phyloP scores from a whole-genome alignment of 2,113 vertebrate species.

The Calidris pugnax region DNA sequence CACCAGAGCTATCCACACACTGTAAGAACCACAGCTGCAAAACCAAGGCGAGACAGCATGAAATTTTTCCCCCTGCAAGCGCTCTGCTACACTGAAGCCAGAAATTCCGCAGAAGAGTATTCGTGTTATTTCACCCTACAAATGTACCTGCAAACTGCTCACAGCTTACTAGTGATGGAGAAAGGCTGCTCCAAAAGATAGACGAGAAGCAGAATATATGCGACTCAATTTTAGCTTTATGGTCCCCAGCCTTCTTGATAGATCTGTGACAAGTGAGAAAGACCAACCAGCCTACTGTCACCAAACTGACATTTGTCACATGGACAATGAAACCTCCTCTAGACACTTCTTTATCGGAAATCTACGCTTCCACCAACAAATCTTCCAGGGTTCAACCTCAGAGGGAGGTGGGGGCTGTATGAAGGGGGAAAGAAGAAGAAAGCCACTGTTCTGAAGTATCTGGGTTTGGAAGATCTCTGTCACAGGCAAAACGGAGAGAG shows the following conservation, averaged over 20 bases:
- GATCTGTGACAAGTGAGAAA: background rate
- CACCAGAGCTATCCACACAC: background rate
- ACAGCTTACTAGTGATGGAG: background rate
- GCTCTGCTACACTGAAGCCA: background rate
- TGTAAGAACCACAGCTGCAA: background rate
- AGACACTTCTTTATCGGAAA: background rate
- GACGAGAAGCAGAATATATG: background rate
- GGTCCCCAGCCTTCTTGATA: background rate
- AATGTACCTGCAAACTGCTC: background rate
- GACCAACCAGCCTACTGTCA: background rate
- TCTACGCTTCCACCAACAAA: background rate
- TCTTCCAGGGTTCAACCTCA: background rate
- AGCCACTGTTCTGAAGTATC: background rate
- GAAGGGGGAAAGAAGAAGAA: background rate
- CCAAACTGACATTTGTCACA: background rate
- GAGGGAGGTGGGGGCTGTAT: fast-evolving
- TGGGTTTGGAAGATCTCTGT: background rate
- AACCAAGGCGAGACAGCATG: background rate
- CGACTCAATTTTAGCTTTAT: background rate
- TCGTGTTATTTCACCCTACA: background rate
- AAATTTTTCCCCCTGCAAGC: background rate
- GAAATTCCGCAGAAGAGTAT: background rate
- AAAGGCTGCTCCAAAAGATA: background rate
- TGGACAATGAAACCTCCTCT: background rate
- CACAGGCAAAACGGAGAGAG: background rate